A percentile compares a stretch with the other conserved stretches of the same genome.
Evolutionary conservation across 1,140 invertebrate genomes (phyloP).

Genomic region (Drosophila cardini): DNA sequence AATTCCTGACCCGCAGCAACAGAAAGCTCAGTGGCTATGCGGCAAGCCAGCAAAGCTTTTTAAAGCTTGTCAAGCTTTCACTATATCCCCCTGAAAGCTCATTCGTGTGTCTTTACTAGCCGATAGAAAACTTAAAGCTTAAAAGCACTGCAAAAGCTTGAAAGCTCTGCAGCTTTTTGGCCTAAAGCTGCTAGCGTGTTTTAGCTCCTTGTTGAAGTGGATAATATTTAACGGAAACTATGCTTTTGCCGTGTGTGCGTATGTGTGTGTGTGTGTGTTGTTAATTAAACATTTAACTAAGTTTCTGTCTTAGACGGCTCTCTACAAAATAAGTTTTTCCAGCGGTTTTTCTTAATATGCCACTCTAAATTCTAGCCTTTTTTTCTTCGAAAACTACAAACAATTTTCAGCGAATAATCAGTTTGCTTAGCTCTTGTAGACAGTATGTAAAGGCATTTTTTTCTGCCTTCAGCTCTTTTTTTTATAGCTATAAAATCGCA

Average conservation of each 20-base stretch:
- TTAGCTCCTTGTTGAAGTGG: neutral
- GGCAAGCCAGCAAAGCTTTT: constrained; percentile 13
- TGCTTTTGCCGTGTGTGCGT: neutral
- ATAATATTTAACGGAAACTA: neutral
- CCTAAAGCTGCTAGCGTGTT: neutral
- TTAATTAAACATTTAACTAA: no score
- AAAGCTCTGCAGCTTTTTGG: constrained; percentile 16
- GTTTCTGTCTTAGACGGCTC: no score
- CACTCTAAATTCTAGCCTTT: neutral
- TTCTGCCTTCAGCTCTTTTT: no score
- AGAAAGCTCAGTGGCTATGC: constrained; percentile 17
- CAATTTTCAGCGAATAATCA: neutral
- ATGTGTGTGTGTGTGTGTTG: no score
- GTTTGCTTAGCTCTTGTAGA: neutral
- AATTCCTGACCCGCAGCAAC: constrained; percentile 55
- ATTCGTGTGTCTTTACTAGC: constrained; percentile 3
- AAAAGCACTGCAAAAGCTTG: neutral
- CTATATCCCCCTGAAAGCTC: neutral
- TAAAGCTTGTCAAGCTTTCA: neutral
- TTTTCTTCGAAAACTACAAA: neutral
- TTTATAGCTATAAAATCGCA: constrained; percentile 13
- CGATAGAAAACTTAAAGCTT: neutral
- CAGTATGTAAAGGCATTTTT: neutral
- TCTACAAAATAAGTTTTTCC: no score
- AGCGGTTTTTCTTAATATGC: constrained; percentile 5